A percentile compares a stretch with the other conserved stretches of the same genome.
These are phyloP conservation scores for Napeogenes inachia DNA, from an alignment of 2,888 invertebrate species.

Conservation along the genomic window DNA sequence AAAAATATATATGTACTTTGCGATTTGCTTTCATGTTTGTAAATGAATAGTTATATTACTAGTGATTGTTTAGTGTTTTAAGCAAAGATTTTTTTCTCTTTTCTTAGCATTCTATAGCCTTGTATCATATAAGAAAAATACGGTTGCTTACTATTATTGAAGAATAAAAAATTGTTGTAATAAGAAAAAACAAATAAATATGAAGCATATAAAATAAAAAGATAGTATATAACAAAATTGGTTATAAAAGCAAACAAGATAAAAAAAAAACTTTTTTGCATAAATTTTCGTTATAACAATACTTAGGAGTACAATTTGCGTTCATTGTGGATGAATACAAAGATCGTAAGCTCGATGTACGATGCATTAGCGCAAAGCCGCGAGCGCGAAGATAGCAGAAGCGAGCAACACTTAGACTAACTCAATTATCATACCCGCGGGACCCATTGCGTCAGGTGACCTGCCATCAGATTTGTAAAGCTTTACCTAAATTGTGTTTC, in stretches of 20 bases:
- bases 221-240: neutral
- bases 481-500: neutral
- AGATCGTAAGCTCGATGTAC: constrained; percentile 42
- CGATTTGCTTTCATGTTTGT: neutral
- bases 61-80: too few species aligned
- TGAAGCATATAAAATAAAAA: too few species aligned
- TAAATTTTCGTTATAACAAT: too few species aligned
- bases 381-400: constrained; percentile 46
- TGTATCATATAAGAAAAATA: too few species aligned
- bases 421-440: constrained; percentile 53
- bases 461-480: constrained; percentile 23
- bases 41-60: too few species aligned
- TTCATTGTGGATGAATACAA: constrained; percentile 37
- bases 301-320: constrained; percentile 11
- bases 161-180: too few species aligned
- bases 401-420: constrained; percentile 42
- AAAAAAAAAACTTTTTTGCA: too few species aligned
- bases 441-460: constrained; percentile 41
- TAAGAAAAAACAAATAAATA: too few species aligned
- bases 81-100: too few species aligned
- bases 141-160: too few species aligned
- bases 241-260: too few species aligned
- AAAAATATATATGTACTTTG: neutral
- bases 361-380: constrained; percentile 50
- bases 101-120: too few species aligned